These are phyloP conservation scores for Beroe ovata DNA, from an alignment of 37 sponge, comb jelly and placozoan species.

Conservation along the genomic window DNA sequence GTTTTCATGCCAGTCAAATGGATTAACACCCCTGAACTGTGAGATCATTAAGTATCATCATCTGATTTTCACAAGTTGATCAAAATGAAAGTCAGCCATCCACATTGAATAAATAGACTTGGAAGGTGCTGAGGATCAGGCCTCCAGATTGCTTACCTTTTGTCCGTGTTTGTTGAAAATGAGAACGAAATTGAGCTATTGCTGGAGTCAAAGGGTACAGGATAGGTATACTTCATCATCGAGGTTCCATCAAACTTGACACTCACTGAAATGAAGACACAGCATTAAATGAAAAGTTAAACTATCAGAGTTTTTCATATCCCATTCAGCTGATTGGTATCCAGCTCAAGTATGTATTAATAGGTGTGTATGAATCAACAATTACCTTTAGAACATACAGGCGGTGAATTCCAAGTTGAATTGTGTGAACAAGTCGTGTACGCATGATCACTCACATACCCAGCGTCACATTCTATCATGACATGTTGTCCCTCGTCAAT, in stretches of 20 bases:
- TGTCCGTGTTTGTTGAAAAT: background rate
- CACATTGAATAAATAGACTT: too few relatives aligned
- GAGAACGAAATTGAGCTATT: slow-evolving; percentile 9
- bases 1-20: background rate
- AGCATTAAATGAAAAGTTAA: background rate
- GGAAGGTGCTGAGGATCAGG: too few relatives aligned
- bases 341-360: background rate
- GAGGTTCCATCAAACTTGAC: background rate
- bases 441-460: background rate
- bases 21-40: slow-evolving; percentile 39
- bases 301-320: background rate
- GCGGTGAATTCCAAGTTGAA: background rate
- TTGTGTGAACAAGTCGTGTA: background rate
- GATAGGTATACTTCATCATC: slow-evolving; percentile 40
- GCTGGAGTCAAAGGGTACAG: background rate
- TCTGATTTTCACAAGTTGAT: too few relatives aligned
- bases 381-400: slow-evolving; percentile 41
- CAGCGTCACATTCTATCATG: background rate
- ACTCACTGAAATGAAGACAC: background rate
- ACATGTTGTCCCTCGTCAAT: background rate
- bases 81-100: too few relatives aligned
- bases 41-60: too few relatives aligned
- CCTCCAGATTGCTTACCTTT: slow-evolving; percentile 18
- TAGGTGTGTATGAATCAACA: background rate
- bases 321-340: background rate